Evolutionary conservation across 2,797 vertebrate genomes (phyloP).

Genomic region (Steatocranus sp.): DNA sequence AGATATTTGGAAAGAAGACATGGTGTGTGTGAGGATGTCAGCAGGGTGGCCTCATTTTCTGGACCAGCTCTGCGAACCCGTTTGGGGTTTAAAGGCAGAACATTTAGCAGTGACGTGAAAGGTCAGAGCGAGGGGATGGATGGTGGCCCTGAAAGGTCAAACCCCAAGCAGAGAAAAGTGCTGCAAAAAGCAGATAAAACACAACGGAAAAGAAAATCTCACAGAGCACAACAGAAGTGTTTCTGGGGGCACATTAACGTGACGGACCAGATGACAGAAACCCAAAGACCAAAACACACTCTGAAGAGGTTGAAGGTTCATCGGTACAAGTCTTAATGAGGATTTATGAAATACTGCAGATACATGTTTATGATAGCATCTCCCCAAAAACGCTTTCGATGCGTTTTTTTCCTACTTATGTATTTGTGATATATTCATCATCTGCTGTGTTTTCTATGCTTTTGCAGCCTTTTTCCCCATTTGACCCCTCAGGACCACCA

Average conservation of each 20-base stretch:
- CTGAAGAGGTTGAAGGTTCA: not conserved
- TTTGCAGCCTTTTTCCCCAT: rapidly evolving
- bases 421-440: not conserved
- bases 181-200: not conserved
- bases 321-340: not conserved
- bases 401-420: not conserved
- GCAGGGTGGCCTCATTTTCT: not conserved
- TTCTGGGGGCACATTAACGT: not conserved
- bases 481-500: not conserved
- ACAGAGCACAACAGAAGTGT: not conserved
- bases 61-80: not conserved
- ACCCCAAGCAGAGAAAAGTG: not conserved
- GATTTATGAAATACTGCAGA: not conserved
- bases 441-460: not conserved
- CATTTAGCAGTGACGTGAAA: not conserved
- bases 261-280: not conserved
- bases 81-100: not conserved
- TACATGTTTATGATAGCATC: not conserved
- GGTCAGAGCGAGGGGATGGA: not conserved
- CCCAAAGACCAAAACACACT: not conserved
- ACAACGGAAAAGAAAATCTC: not conserved
- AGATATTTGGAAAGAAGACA: not conserved
- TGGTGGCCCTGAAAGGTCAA: not conserved
- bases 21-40: not conserved
- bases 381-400: not conserved